Evolutionary conservation across 2,888 invertebrate species (phyloP), one percentile per base, ranked within the genome.

Genomic region (Pheosia tremula): DNA sequence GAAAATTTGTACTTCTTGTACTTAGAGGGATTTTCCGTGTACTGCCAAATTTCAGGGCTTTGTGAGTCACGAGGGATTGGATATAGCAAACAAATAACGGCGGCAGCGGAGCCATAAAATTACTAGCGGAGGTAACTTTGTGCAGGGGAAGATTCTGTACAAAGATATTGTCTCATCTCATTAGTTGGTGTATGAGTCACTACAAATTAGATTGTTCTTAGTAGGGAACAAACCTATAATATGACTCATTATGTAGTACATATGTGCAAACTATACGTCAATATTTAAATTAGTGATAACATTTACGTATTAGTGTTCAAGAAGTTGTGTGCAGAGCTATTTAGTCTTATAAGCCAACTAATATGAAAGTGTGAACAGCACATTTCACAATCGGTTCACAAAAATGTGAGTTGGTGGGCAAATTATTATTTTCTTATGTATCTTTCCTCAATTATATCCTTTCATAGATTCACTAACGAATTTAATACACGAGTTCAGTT

Each of bases 1-100:
- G 74, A 75, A 76, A 61, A 79, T 78, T 77, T 75, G 76, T 72
- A 73, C 69, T 73, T 76, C 67, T 72, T 70, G 60, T 78, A 69
- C 72, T 79, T 78, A 75, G 69, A 70, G 67, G 68, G 67, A 63
- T 71, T 73, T 72, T 74, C 67, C 67, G 64, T 75, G 72, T 76
- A 71, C 73, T 73, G 68, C 68, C 72, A 70, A 79, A 77, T 78
- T 80, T 72, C 67, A 72, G 69, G 65, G 69, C 68, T 74, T 66
- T 67, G 62, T 64, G 63, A 58, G 60, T 68, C 71, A 64, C 68
- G 58, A 55, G 63, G 66, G 66, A 65, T 60, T 39, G 43, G 55
- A 65, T 72, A 70, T 67, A 63, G 53, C 59, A 58, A 66, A 67
- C 59, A 68, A 77, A 77, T 69, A 64, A 62, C 66, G 56, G 67